Percentiles rank a stretch among this genome's conserved stretches.
These are phyloP conservation scores for Pedionomus torquatus DNA, from an alignment of 2,113 vertebrate genomes.

Conservation along the genomic window DNA sequence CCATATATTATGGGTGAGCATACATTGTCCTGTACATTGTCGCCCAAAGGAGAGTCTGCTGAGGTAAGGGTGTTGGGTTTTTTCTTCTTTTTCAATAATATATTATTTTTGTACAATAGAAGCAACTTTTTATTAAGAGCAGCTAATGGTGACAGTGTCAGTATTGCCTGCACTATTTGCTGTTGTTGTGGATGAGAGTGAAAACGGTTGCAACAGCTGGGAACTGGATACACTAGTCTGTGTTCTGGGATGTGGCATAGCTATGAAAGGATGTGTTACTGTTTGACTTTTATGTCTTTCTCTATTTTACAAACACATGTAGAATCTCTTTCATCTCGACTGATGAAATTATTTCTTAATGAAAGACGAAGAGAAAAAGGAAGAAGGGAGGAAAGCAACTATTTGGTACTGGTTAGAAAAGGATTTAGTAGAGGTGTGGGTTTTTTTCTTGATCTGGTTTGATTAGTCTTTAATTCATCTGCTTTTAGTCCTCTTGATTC, in stretches of 20 bases:
- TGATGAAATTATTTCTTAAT: not conserved
- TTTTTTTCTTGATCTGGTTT: not conserved
- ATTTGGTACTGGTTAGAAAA: not conserved
- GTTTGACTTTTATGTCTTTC: not conserved
- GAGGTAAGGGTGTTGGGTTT: constrained; percentile 45
- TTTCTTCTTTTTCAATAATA: fast-evolving
- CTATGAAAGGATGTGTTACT: not conserved
- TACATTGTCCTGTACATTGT: constrained; percentile 60
- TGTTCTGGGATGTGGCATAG: not conserved
- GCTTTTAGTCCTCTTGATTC: not conserved
- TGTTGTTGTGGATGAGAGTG: not conserved
- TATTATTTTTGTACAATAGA: not conserved
- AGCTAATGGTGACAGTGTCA: fast-evolving
- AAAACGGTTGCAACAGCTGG: not conserved
- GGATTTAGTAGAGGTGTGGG: no score
- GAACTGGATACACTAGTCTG: not conserved
- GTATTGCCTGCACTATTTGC: not conserved
- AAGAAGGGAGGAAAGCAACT: not conserved
- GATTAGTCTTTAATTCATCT: not conserved
- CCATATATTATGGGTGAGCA: constrained; percentile 69
- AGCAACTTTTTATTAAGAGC: not conserved
- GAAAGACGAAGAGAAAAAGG: not conserved
- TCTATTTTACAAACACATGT: fast-evolving
- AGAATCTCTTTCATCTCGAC: not conserved
- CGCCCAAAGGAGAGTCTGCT: constrained; percentile 11